Conservation (phyloP, 2,113 vertebrate species). For the Hippocampus comes region DNA sequence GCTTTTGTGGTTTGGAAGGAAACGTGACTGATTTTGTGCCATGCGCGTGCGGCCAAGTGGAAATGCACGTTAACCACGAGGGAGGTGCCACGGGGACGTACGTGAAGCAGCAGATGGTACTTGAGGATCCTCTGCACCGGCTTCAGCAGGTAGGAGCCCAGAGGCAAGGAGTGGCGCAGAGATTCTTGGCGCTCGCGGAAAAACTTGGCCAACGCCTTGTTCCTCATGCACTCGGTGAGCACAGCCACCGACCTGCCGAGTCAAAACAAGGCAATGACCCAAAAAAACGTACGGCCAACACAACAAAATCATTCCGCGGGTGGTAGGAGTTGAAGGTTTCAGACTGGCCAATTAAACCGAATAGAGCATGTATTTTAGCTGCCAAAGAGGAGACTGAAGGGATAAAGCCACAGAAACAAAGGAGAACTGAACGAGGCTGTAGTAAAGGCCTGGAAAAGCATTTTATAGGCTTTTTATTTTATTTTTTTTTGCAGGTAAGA, state of each 20-base stretch:
- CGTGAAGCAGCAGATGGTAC: conserved; percentile 94
- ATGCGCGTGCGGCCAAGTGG: neutral
- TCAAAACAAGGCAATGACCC: conserved; percentile 18
- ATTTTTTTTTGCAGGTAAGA: no score
- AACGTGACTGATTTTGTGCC: neutral
- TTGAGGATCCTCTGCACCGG: conserved; percentile 98
- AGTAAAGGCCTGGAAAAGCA: no score
- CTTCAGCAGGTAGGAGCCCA: conserved; percentile 97
- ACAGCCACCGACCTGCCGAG: conserved; percentile 88
- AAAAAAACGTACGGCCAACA: no score
- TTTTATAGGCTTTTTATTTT: no score
- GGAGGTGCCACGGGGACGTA: conserved; percentile 61
- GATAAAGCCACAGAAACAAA: no score
- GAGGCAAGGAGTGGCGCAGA: conserved; percentile 87
- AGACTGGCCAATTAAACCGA: no score
- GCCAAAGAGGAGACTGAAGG: no score
- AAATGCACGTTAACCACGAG: no score
- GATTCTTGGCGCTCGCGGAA: conserved; percentile 92
- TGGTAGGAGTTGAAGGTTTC: no score
- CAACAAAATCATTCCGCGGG: no score
- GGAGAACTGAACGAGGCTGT: no score
- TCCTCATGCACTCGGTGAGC: conserved; percentile 97
- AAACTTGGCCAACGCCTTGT: conserved; percentile 90
- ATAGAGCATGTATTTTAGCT: no score
- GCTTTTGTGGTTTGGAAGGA: neutral